Percentiles rank a stretch among this genome's conserved stretches.
These are phyloP conservation scores for Labrus mixtus DNA, from an alignment of 2,113 vertebrate species.

Conservation along the genomic window DNA sequence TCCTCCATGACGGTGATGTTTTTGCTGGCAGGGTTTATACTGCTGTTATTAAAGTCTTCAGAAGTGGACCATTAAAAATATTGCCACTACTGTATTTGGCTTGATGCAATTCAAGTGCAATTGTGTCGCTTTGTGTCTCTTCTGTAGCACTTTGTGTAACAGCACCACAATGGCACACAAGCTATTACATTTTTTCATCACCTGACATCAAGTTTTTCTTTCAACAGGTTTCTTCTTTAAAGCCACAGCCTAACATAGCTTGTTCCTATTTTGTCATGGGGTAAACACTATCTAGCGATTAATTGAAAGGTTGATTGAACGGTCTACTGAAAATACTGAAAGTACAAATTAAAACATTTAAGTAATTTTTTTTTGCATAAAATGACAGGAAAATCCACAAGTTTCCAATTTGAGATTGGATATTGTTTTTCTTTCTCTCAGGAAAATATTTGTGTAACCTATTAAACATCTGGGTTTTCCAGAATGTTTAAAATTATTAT, in stretches of 20 bases:
- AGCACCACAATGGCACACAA: conserved; percentile 13
- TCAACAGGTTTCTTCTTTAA: not conserved
- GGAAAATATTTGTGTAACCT: too few species aligned
- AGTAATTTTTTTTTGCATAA: not conserved
- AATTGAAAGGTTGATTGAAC: not conserved
- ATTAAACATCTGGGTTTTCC: not conserved
- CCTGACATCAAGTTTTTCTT: not conserved
- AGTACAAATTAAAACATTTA: too few species aligned
- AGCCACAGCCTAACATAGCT: not conserved
- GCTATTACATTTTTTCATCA: conserved; percentile 36
- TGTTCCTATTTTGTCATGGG: not conserved
- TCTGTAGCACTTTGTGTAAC: conserved; percentile 8
- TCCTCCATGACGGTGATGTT: conserved; percentile 32
- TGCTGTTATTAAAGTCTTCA: conserved; percentile 14
- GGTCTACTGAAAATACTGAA: too few species aligned
- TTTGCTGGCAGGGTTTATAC: not conserved
- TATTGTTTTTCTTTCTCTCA: not conserved
- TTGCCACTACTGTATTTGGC: not conserved
- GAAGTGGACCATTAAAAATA: conserved; percentile 26
- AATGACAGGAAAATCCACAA: not conserved
- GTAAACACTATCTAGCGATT: not conserved
- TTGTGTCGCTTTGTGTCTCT: not conserved
- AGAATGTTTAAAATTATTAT: not conserved
- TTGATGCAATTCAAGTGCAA: conserved; percentile 9
- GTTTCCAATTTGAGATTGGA: not conserved